Evolutionary conservation across 2,797 vertebrate species (phyloP).

Genomic region (Toxotes lorentzi): DNA sequence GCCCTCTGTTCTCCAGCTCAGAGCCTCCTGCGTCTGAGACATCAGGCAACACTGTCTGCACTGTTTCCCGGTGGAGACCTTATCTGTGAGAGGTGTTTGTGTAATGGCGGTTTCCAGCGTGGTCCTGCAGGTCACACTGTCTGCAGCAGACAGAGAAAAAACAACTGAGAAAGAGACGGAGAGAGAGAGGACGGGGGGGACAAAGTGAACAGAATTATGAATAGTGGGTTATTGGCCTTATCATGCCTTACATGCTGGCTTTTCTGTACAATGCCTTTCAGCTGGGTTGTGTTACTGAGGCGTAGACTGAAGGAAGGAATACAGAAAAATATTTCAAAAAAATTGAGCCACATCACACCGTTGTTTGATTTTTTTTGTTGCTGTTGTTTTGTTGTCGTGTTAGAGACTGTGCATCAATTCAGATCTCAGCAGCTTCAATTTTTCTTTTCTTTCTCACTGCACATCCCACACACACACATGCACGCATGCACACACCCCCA

Average conservation of each 20-base stretch:
- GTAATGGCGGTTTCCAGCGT: constrained; percentile 54
- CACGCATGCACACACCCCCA: constrained; percentile 10
- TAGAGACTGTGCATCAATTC: constrained; percentile 67
- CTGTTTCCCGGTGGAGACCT: constrained; percentile 56
- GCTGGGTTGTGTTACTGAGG: constrained; percentile 34
- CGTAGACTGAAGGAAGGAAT: constrained; percentile 44
- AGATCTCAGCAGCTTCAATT: constrained; percentile 57
- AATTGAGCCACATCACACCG: constrained; percentile 37
- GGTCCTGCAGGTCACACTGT: constrained; percentile 67
- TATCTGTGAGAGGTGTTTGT: constrained; percentile 70
- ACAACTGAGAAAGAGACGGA: constrained; percentile 13
- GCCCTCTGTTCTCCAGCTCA: constrained; percentile 37
- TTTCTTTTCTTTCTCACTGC: constrained; percentile 58
- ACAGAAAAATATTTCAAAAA: constrained; percentile 29
- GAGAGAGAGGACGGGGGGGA: constrained; percentile 31
- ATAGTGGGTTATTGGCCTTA: constrained; percentile 57
- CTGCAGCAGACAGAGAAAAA: constrained; percentile 54
- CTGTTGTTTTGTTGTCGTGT: constrained; percentile 48
- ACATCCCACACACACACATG: constrained; percentile 29
- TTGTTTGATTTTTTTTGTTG: constrained; percentile 54
- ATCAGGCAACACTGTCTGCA: constrained; percentile 60
- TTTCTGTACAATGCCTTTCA: constrained; percentile 58
- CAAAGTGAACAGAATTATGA: constrained; percentile 55
- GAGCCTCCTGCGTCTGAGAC: constrained; percentile 51
- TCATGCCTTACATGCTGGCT: constrained; percentile 57